Evolutionary conservation across 2,888 invertebrate genomes (phyloP).

Genomic region (Parapristionchus giblindavisi): DNA sequence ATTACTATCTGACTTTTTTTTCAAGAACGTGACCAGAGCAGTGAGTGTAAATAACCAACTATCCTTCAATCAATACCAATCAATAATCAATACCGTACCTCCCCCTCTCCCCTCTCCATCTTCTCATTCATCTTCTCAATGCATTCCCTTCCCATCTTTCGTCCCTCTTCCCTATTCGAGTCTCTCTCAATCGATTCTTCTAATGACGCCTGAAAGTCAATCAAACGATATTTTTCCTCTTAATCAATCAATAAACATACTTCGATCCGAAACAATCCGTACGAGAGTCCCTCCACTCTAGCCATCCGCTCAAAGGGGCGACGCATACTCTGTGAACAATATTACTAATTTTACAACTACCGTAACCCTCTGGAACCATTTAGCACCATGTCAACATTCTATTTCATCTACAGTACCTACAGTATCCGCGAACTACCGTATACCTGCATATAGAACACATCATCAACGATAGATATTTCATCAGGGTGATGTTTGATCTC

Average conservation of each 20-base stretch:
- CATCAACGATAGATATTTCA: conserved; percentile 31
- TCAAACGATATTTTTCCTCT: not conserved
- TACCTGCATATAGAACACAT: conserved; percentile 40
- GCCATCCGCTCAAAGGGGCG: conserved; percentile 47
- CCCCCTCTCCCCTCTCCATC: conserved; percentile 31
- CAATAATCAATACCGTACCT: not conserved
- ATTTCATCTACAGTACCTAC: no score
- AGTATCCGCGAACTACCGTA: not conserved
- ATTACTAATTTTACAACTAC: no score
- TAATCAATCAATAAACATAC: not conserved
- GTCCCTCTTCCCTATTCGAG: not conserved
- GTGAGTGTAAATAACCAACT: not conserved
- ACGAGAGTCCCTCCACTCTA: conserved; percentile 31
- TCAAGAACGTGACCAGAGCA: not conserved
- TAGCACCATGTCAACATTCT: no score
- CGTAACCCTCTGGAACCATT: not conserved
- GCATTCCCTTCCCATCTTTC: conserved; percentile 1
- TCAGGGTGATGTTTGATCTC: conserved; percentile 1
- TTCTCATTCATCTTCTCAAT: conserved; percentile 3
- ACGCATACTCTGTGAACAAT: conserved; percentile 54
- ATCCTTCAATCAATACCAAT: not conserved
- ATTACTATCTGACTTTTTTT: not conserved
- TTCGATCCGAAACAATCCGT: conserved; percentile 38
- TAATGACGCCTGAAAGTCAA: not conserved
- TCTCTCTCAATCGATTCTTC: conserved; percentile 1